phyloP scores from a whole-genome alignment of 2,888 invertebrate species.

The Andrena camellia region DNA sequence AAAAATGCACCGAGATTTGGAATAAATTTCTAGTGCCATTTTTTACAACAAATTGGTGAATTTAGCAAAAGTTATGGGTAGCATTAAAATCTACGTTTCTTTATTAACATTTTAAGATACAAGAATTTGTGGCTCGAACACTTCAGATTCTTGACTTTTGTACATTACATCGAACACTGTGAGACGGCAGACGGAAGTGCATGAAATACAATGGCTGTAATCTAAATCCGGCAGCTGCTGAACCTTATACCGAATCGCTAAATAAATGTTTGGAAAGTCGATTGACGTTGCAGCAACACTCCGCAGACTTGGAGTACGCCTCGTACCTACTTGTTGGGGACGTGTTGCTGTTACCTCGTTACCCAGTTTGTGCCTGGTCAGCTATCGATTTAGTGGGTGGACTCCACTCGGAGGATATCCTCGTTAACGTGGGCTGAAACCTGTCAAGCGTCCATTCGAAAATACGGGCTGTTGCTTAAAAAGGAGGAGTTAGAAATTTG shows the following conservation, averaged over 20 bases:
- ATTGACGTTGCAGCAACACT: background rate
- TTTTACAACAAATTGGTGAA: too few species aligned
- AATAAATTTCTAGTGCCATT: too few species aligned
- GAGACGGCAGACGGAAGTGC: too few species aligned
- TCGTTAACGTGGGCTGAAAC: background rate
- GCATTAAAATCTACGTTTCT: too few species aligned
- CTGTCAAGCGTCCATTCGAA: background rate
- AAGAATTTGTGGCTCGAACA: too few species aligned
- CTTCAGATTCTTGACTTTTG: too few species aligned
- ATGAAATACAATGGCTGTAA: background rate
- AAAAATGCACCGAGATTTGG: too few species aligned
- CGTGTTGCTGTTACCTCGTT: slow-evolving; percentile 38
- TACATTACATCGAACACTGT: too few species aligned
- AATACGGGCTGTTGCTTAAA: background rate
- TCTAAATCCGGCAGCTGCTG: too few species aligned
- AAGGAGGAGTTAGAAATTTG: too few species aligned
- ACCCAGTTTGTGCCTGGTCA: slow-evolving; percentile 14
- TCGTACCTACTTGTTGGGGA: background rate
- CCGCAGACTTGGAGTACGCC: background rate
- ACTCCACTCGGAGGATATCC: background rate
- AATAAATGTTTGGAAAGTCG: slow-evolving; percentile 16
- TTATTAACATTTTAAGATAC: too few species aligned
- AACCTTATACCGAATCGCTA: background rate
- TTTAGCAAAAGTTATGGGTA: too few species aligned
- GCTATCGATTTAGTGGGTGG: slow-evolving; percentile 40